Conservation (phyloP, 2,797 vertebrate species). For the Melanogrammus aeglefinus region DNA sequence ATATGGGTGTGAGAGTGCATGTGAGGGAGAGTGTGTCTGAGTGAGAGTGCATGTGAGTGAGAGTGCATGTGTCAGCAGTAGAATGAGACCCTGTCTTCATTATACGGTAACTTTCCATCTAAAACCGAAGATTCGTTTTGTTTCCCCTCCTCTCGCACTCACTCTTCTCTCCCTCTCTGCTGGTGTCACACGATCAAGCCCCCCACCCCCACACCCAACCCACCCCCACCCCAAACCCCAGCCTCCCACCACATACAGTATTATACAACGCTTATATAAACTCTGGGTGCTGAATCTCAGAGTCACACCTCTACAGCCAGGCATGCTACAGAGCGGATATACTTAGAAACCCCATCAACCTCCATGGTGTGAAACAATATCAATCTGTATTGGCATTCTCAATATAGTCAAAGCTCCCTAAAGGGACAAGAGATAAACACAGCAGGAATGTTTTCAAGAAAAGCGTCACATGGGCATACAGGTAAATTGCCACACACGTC, state of each 20-base stretch:
- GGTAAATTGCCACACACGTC: slow-evolving; percentile 34
- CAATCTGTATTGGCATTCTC: slow-evolving; percentile 36
- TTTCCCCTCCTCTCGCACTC: slow-evolving; percentile 11
- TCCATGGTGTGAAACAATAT: slow-evolving; percentile 33
- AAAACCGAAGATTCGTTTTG: slow-evolving; percentile 4
- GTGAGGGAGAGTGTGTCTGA: slow-evolving; percentile 38
- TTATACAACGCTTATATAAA: slow-evolving; percentile 73
- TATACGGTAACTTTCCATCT: slow-evolving; percentile 29
- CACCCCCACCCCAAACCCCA: slow-evolving; percentile 43
- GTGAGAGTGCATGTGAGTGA: slow-evolving; percentile 30
- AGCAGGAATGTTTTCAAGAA: slow-evolving; percentile 46
- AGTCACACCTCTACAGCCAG: slow-evolving; percentile 45
- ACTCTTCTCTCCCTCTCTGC: slow-evolving; percentile 8
- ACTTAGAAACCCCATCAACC: slow-evolving; percentile 39
- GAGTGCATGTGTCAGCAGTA: slow-evolving; percentile 48
- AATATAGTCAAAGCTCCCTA: slow-evolving; percentile 28
- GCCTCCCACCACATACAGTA: slow-evolving; percentile 64
- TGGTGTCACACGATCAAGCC: slow-evolving; percentile 32
- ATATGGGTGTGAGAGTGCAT: slow-evolving; percentile 20
- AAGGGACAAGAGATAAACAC: slow-evolving; percentile 39
- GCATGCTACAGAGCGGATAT: slow-evolving; percentile 43
- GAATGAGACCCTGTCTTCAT: slow-evolving; percentile 53
- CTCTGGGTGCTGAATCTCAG: slow-evolving; percentile 45
- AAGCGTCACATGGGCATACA: slow-evolving; percentile 58
- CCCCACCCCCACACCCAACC: slow-evolving; percentile 19